These are phyloP conservation scores for Meteorus cinctellus DNA, from an alignment of 2,888 invertebrate species.

Conservation along the genomic window DNA sequence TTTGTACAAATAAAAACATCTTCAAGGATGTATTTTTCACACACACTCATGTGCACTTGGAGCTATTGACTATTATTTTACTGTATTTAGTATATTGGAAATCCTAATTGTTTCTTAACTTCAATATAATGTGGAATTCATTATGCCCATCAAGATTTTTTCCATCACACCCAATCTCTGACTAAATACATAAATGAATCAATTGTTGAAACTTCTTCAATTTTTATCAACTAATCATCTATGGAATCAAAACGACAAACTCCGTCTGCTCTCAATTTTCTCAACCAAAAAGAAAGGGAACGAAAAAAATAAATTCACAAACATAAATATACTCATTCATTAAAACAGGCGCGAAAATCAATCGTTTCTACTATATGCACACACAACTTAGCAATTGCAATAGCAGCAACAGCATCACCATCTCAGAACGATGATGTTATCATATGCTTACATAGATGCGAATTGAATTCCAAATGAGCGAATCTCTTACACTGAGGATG, in stretches of 20 bases:
- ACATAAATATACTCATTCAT: not conserved
- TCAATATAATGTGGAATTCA: too few relatives aligned
- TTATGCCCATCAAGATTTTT: too few relatives aligned
- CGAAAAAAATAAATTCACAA: not conserved
- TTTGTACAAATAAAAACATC: not conserved
- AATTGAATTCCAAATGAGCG: conserved; percentile 50
- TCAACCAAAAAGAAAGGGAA: not conserved
- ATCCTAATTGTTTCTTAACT: too few relatives aligned
- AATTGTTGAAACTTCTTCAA: not conserved
- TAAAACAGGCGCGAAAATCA: not conserved
- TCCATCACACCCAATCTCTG: too few relatives aligned
- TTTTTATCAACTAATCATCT: not conserved
- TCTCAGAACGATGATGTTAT: conserved; percentile 51
- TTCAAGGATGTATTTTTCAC: not conserved
- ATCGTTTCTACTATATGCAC: not conserved
- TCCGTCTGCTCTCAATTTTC: not conserved
- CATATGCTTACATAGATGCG: conserved; percentile 48
- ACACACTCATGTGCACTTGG: not conserved
- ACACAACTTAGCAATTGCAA: not conserved
- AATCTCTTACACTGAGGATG: not conserved
- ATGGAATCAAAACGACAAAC: not conserved
- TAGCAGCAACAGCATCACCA: conserved; percentile 32
- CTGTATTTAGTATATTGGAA: not conserved
- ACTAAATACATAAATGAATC: not conserved
- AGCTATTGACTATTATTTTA: not conserved